These are phyloP conservation scores for Drosophila watanabei DNA, from an alignment of 1,140 invertebrate genomes.

Conservation along the genomic window DNA sequence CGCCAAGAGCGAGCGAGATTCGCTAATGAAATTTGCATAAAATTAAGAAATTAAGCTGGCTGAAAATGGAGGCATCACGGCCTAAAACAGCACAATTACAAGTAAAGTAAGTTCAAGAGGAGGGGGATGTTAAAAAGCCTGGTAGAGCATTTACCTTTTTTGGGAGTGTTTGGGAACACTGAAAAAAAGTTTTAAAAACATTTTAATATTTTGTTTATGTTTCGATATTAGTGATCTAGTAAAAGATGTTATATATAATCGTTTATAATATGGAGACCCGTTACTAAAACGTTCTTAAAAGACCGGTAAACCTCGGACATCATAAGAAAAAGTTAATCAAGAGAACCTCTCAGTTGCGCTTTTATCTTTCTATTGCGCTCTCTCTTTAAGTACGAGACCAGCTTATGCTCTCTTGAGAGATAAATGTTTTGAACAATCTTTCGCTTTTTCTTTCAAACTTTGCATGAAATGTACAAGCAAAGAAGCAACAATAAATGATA, in stretches of 20 bases:
- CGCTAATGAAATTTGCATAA: slow-evolving; percentile 71
- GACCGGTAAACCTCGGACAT: neutral
- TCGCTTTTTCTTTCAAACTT: neutral
- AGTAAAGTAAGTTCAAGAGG: slow-evolving; percentile 3
- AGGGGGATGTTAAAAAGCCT: neutral
- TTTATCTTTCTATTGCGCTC: too few species aligned
- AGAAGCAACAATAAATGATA: neutral
- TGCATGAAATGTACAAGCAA: neutral
- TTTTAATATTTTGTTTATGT: neutral
- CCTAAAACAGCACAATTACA: slow-evolving; percentile 43
- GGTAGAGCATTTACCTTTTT: slow-evolving; percentile 18
- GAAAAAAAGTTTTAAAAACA: neutral
- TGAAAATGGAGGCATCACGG: slow-evolving; percentile 16
- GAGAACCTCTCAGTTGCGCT: too few species aligned
- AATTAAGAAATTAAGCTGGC: slow-evolving; percentile 50
- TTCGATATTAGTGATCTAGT: neutral
- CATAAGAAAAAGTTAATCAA: too few species aligned
- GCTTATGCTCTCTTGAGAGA: neutral
- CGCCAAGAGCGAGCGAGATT: slow-evolving; percentile 52
- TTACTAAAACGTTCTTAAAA: neutral
- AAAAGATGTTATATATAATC: neutral
- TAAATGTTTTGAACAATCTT: neutral
- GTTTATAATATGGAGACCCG: neutral
- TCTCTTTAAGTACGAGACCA: too few species aligned
- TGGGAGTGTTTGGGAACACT: slow-evolving; percentile 3